Conservation (phyloP, 2,113 vertebrate genomes). For the Neolamprologus toae region DNA sequence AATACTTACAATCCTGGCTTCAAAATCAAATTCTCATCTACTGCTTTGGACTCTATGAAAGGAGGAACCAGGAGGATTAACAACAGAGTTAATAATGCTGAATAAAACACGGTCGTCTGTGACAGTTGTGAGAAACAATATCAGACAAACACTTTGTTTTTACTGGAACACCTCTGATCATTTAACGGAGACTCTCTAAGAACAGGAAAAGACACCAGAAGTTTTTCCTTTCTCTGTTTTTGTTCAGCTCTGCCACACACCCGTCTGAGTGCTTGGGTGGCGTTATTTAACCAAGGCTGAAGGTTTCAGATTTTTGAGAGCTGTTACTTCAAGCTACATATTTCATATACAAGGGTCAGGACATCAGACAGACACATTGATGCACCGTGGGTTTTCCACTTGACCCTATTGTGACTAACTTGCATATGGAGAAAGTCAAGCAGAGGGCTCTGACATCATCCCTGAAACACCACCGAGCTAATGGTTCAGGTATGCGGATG, state of each 20-base stretch:
- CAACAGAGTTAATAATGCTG: neutral
- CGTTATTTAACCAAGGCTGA: neutral
- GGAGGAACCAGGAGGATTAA: accelerated
- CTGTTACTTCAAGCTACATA: neutral
- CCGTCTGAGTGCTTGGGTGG: neutral
- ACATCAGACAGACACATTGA: accelerated
- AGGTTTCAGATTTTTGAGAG: neutral
- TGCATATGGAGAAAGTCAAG: neutral
- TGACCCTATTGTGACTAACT: neutral
- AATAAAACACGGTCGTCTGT: neutral
- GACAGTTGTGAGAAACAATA: neutral
- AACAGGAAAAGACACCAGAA: neutral
- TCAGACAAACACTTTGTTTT: neutral
- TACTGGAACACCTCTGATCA: neutral
- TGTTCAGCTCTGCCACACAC: accelerated
- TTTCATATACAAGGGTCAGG: neutral
- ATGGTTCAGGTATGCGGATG: neutral
- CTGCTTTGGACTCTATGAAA: neutral
- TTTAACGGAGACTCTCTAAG: neutral
- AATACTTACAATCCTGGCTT: neutral
- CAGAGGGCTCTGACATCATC: accelerated
- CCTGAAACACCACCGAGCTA: neutral
- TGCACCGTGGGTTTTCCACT: neutral
- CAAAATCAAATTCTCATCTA: neutral
- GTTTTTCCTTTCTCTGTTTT: accelerated